Percentiles rank a stretch among this genome's conserved stretches.
These are phyloP conservation scores for Folsomia manolachei DNA, from an alignment of 2,888 invertebrate species.

Conservation along the genomic window DNA sequence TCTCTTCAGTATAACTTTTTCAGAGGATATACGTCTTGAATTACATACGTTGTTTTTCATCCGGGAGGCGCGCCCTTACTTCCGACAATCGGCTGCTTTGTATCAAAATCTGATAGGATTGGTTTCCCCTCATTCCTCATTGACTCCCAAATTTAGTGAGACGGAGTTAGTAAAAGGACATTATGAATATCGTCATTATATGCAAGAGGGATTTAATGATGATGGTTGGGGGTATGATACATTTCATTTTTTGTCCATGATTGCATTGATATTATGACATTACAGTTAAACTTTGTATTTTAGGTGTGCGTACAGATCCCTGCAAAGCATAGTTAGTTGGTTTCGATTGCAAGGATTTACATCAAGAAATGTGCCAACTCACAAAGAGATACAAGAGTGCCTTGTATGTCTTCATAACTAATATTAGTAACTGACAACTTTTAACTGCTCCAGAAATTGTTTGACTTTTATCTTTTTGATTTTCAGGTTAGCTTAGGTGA, in stretches of 20 bases:
- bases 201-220: constrained; percentile 90
- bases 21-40: constrained; percentile 65
- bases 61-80: constrained; percentile 67
- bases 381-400: constrained; percentile 86
- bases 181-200: constrained; percentile 94
- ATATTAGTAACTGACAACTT: neutral
- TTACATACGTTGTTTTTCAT: constrained; percentile 72
- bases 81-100: constrained; percentile 61
- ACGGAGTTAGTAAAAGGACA: constrained; percentile 65
- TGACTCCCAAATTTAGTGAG: constrained; percentile 52
- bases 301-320: constrained; percentile 87
- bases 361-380: constrained; percentile 71
- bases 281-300: neutral
- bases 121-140: constrained; percentile 45
- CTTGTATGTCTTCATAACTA: constrained; percentile 61
- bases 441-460: no score
- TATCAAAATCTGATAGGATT: constrained; percentile 39
- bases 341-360: constrained; percentile 80
- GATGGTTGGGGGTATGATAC: constrained; percentile 91
- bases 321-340: constrained; percentile 97
- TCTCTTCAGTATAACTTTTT: constrained; percentile 47
- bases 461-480: neutral
- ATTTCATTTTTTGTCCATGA: neutral
- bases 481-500: constrained; percentile 70
- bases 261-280: neutral